Base-by-base conservation (phyloP, 1,140 invertebrate genomes). In the Nymphalis io region DNA sequence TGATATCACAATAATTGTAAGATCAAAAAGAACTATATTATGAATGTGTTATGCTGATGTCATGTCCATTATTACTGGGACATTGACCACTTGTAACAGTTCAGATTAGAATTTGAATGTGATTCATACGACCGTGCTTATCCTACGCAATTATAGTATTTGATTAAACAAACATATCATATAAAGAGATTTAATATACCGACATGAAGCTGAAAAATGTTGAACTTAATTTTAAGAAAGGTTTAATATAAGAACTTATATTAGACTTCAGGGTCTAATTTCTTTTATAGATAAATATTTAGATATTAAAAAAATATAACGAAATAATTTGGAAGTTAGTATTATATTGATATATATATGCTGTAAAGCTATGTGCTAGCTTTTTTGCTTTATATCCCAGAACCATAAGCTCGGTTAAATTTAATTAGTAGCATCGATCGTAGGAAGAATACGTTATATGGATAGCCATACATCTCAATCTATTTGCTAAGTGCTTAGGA, bases 11-110 rank as follows among this genome's bases (percentile, higher is more conserved):
- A 42, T 13, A 42, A 46, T 46, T 46, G 42, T 46, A 46, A 5
- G 42, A 5, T n/a, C 2, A 46, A n/a, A 15, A 46, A n/a, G n/a
- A 15, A 46, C 42, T 40, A 60, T 21, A 42, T 18, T 60, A 27
- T 18, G 18, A 42, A 42, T 60, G 23, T 42, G 20, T 18, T 60
- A 44, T 60, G 59, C 59, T 60, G 59, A 60, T 60, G 59, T 60
- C 59, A 60, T 60, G 18, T 15, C 38, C 59, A 60, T 60, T 60
- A 42, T 60, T 60, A 44, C 33, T 42, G 40, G 59, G 40, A 18
- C 59, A 60, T 44, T 60, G 59, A 60, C 51, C 51, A 55, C 51
- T 55, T 55, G 51, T 55, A 60, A 20, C 59, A 60, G 59, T 60
- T 42, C 39, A 42, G 40, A 44, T 60, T 60, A 46, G 59, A 13